Conservation (phyloP, 1,140 invertebrate species). For the Pseudomyrmex gracilis region DNA sequence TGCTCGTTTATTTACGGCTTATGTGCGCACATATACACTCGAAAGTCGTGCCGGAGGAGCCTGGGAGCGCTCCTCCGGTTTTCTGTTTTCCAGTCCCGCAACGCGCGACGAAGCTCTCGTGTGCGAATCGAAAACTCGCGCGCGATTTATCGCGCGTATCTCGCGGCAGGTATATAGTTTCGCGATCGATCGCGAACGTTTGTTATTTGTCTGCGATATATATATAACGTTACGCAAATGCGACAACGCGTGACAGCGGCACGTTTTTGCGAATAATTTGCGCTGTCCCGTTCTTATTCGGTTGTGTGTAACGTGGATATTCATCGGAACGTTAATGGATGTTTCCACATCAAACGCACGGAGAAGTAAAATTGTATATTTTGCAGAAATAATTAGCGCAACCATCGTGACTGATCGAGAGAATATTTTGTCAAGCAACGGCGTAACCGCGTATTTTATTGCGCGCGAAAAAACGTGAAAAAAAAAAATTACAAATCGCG, state of each 20-base stretch:
- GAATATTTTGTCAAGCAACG: too few relatives aligned
- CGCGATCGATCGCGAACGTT: slow-evolving; percentile 19
- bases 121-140: slow-evolving; percentile 1
- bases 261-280: not conserved
- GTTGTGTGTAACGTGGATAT: not conserved
- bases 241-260: not conserved
- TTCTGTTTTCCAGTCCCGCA: slow-evolving; percentile 58
- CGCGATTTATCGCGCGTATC: slow-evolving; percentile 59
- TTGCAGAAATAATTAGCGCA: slow-evolving; percentile 2
- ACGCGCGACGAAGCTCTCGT: slow-evolving; percentile 15
- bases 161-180: not conserved
- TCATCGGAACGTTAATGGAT: not conserved
- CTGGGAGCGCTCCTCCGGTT: slow-evolving; percentile 23
- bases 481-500: not conserved
- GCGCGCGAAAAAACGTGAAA: too few relatives aligned
- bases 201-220: not conserved
- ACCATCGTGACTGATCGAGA: too few relatives aligned
- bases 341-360: not conserved
- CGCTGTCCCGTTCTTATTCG: not conserved
- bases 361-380: not conserved
- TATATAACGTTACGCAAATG: too few relatives aligned
- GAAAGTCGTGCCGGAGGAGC: not conserved
- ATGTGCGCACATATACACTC: slow-evolving; percentile 21
- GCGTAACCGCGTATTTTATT: too few relatives aligned
- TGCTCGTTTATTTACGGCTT: slow-evolving; percentile 74